These are phyloP conservation scores for Apis laboriosa DNA, from an alignment of 1,140 invertebrate species.

Conservation along the genomic window DNA sequence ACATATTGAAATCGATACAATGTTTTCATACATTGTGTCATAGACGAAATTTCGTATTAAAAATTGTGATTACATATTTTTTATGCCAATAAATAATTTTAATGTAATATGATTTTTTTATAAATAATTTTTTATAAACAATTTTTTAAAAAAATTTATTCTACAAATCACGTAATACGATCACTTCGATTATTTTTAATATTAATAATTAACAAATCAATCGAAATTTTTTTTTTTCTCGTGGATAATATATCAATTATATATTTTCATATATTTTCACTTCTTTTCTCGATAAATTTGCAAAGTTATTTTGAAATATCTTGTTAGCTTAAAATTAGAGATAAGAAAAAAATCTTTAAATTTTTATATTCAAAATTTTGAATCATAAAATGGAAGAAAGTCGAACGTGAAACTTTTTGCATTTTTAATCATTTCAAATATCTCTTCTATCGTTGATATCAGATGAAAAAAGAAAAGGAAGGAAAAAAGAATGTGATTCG, in stretches of 20 bases:
- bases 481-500: not conserved
- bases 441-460: not conserved
- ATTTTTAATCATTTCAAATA: not conserved
- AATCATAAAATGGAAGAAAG: no score
- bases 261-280: no score
- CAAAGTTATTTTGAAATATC: no score
- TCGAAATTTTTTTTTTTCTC: no score
- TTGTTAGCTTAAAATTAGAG: no score
- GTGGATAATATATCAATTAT: no score
- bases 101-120: not conserved
- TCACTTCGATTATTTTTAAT: no score
- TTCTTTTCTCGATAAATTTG: no score
- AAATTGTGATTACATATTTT: not conserved
- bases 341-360: no score
- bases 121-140: not conserved
- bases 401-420: not conserved
- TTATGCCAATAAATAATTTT: not conserved
- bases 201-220: no score
- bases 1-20: conserved; percentile 1
- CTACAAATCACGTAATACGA: no score
- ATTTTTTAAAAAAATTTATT: not conserved
- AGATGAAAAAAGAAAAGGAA: not conserved
- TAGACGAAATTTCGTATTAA: not conserved
- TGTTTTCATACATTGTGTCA: not conserved
- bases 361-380: no score